Evolutionary conservation across 2,797 vertebrate species (phyloP), one percentile per base, ranked within the genome.

Genomic region (Pangasius krempfi): DNA sequence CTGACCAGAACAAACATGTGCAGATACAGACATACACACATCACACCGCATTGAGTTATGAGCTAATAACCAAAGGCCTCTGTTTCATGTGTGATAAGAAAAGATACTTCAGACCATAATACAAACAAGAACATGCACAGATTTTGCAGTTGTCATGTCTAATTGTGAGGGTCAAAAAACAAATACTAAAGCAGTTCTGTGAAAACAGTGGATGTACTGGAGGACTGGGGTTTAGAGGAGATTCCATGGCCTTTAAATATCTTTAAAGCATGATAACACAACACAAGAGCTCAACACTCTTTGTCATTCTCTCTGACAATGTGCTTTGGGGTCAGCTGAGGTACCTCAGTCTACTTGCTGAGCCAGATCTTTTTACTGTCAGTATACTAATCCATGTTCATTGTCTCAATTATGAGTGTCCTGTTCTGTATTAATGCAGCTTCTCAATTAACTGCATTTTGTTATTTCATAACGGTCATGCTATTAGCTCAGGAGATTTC

Each of bases 1-100:
- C 86, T 86, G 68, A 56, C 85, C 81, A 64, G 86, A 88, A 86
- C 58, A 92, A 84, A 89, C 79, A 66, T 87, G 66, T 89, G 88
- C 86, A 85, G 73, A 82, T 85, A 62, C 72, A 87, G 87, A 82
- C 85, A 86, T 79, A 81, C 30, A 75, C 75, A 78, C 10, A 16
- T 52, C 33, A 56, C n/a, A 27, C 56, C 66, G 81, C 58, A 25
- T 40, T 82, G 75, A 58, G 30, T 82, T 86, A 87, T 37, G 78
- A 47, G 62, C 58, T 86, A 86, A 60, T 30, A 79, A 30, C 25
- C 62, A 4, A 87, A 85, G 37, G 27, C 30, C 37, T 64, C 58
- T 85, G 72, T 86, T 78, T n/a, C n/a, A 82, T 56, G 60, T 89
- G 78, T 72, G 75, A 76, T 60, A 89, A 85, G 85, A 6, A 86